A percentile compares a stretch with the other conserved stretches of the same genome.
Conservation (phyloP, 92 coral and sea anemone species). For the Isaurus tuberculatus region DNA sequence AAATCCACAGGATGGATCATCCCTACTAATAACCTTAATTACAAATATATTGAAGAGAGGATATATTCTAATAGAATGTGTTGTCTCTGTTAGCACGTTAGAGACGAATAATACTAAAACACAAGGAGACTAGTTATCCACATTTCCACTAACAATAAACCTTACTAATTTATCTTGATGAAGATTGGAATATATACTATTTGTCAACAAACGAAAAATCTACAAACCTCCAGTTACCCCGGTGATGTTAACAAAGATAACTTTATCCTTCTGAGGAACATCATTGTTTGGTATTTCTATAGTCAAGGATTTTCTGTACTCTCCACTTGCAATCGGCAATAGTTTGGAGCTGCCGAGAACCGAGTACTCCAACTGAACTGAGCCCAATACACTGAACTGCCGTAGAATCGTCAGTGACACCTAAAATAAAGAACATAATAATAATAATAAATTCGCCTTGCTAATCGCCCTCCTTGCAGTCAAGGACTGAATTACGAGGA, state of each 20-base stretch:
- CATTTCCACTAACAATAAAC: too few species aligned
- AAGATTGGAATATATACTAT: too few species aligned
- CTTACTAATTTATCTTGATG: too few species aligned
- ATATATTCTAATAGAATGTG: too few species aligned
- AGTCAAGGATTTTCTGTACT: slow-evolving; percentile 74
- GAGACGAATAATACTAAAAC: too few species aligned
- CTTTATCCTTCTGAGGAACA: slow-evolving; percentile 78
- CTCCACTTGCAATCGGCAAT: slow-evolving; percentile 79
- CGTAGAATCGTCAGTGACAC: slow-evolving; percentile 76
- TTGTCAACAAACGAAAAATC: neutral
- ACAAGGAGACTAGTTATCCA: too few species aligned
- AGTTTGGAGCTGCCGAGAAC: slow-evolving; percentile 59
- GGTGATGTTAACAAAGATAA: slow-evolving; percentile 72
- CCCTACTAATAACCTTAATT: too few species aligned
- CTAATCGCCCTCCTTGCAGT: too few species aligned
- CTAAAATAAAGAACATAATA: slow-evolving; percentile 43
- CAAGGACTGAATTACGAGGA: too few species aligned
- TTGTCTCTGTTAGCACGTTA: too few species aligned
- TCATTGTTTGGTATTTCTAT: slow-evolving; percentile 68
- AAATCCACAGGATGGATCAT: too few species aligned
- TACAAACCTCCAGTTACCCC: slow-evolving; percentile 83
- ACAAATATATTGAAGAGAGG: too few species aligned
- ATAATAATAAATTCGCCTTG: neutral
- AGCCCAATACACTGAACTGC: slow-evolving; percentile 81
- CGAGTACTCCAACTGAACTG: slow-evolving; percentile 74